Evolutionary conservation across 30 jellyfish, hydroid and myxozoan species (phyloP), one percentile per base, ranked within the genome.

Genomic region (Aurelia sp.): DNA sequence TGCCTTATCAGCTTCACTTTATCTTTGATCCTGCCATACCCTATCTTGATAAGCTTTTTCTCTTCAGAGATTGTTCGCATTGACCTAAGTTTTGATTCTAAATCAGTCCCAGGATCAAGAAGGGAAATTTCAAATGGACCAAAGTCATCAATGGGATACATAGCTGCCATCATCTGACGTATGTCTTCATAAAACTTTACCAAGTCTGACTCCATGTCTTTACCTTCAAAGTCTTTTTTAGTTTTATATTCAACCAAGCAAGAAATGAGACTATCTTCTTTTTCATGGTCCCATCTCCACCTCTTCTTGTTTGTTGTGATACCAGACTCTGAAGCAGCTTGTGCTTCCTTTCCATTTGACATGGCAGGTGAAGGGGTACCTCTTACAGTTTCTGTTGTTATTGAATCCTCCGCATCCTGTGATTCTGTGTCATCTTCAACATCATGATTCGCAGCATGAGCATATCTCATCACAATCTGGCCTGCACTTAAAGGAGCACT

Each of bases 171-270:
- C 71, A 30, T 53, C 31, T 78, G 63, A 20, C 70, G 37, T 16
- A 62, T 68, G 33, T 66, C 90, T n/a, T 66, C 55, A 60, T 79
- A 79, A 35, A 79, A 22, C 19, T 37, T 51, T 21, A 62, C 71
- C 17, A 64, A 62, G 70, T 79, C 86, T 21, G 84, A 13, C 61
- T 79, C 90, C 50, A 79, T 55, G 50, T 79, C 87, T 8, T 6
- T 78, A 23, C 90, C 90, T 48, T 79, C 64, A 27, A 62, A 79
- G 13, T 62, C 90, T 31, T 64, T 31, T 68, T 65, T 35, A 1
- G 72, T 44, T 79, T 79, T 79, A 50, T 65, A 65, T 65, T 16
- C 30, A 65, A 16, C 20, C 19, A 57, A 57, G 9, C 66, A 57
- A 57, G 23, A 16, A 16, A 57, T 19, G 23, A 57, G 66, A 7